Percentiles rank a stretch among this genome's conserved stretches.
phyloP scores from a whole-genome alignment of 2,113 vertebrate genomes.

The Brachyhypopomus occidentalis region DNA sequence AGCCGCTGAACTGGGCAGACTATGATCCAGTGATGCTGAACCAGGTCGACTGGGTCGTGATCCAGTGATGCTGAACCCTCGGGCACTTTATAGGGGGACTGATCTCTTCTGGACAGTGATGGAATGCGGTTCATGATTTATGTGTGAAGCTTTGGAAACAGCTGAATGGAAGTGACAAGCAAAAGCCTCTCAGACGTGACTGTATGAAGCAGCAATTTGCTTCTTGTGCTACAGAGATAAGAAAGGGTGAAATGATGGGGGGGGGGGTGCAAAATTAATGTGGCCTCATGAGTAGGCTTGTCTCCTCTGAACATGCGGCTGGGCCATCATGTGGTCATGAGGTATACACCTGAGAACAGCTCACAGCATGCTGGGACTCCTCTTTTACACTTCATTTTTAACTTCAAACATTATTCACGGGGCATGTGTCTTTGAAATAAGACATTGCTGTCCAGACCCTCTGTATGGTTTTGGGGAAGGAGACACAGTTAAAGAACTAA shows the following conservation, averaged over 20 bases:
- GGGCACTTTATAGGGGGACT: no score
- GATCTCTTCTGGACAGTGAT: background rate
- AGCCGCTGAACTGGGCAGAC: no score
- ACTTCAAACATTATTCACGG: background rate
- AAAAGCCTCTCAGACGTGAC: conserved; percentile 18
- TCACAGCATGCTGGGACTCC: background rate
- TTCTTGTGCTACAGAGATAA: conserved; percentile 50
- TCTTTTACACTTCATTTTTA: background rate
- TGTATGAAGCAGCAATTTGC: conserved; percentile 62
- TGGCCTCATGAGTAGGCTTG: background rate
- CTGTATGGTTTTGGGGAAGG: background rate
- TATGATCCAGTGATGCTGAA: no score
- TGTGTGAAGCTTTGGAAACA: conserved; percentile 20
- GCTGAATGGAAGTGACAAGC: background rate
- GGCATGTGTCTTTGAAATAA: background rate
- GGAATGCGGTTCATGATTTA: conserved; percentile 42
- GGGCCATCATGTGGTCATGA: background rate
- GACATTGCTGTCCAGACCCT: background rate
- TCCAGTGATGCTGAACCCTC: no score
- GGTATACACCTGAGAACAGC: background rate
- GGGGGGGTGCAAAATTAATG: conserved; percentile 24
- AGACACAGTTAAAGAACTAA: no score
- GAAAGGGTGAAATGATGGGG: conserved; percentile 42
- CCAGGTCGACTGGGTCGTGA: no score
- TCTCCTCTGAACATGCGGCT: background rate